Conservation (phyloP, 1,140 invertebrate genomes). For the Thaumetopoea pityocampa region DNA sequence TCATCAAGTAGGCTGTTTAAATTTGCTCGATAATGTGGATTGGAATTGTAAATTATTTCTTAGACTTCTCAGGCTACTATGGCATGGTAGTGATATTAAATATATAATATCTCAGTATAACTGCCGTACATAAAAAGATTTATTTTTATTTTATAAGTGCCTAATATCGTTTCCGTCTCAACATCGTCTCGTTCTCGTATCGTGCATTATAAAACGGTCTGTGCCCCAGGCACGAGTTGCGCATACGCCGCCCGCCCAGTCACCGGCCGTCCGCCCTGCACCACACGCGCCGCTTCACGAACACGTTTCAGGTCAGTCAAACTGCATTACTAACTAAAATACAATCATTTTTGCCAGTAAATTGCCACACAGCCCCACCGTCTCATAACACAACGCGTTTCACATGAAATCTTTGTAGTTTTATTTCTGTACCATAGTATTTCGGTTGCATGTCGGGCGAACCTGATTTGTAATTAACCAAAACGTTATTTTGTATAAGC, state of each 20-base stretch:
- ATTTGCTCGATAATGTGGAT: no score
- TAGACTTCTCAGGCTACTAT: no score
- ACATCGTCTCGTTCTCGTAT: conserved; percentile 23
- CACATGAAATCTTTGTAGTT: conserved; percentile 8
- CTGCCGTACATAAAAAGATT: no score
- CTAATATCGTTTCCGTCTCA: conserved; percentile 15
- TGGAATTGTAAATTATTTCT: no score
- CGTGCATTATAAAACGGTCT: conserved; percentile 17
- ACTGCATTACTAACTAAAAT: conserved; percentile 26
- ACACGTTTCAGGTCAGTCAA: conserved; percentile 38
- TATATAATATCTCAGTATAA: conserved; percentile 3
- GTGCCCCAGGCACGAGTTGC: conserved; percentile 22
- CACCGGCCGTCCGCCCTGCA: conserved; percentile 55
- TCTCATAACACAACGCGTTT: not conserved
- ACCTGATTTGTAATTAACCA: conserved; percentile 47
- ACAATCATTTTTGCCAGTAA: conserved; percentile 17
- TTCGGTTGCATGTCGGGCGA: conserved; percentile 31
- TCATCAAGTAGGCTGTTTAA: no score
- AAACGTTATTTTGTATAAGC: conserved; percentile 47
- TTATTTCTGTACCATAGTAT: conserved; percentile 40
- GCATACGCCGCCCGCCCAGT: conserved; percentile 62
- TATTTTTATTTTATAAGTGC: no score
- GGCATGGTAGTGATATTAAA: no score
- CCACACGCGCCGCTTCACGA: conserved; percentile 40
- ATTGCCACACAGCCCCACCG: conserved; percentile 1